phyloP scores from a whole-genome alignment of 1,140 invertebrate genomes.

The Formica selysi region DNA sequence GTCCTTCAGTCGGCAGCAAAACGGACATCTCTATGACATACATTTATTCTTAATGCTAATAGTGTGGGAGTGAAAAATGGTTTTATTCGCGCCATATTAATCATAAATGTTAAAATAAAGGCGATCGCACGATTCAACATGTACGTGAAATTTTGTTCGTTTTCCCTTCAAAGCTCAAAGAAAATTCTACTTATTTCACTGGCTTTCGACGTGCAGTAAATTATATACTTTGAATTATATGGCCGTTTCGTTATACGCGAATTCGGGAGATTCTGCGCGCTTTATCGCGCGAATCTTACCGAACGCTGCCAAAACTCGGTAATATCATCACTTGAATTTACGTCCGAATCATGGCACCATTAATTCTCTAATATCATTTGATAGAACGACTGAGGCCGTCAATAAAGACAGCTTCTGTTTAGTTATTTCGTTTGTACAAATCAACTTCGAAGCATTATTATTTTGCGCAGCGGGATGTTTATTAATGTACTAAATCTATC shows the following conservation, averaged over 20 bases:
- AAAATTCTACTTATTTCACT: conserved; percentile 32
- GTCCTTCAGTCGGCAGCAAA: conserved; percentile 49
- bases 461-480: background rate
- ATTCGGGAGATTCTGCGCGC: conserved; percentile 18
- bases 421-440: background rate
- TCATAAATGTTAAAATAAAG: background rate
- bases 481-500: background rate
- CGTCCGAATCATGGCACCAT: conserved; percentile 38
- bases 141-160: background rate
- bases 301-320: conserved; percentile 47
- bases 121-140: background rate
- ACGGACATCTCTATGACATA: conserved; percentile 28
- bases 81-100: conserved; percentile 19
- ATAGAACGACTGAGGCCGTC: background rate
- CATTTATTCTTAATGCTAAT: conserved; percentile 36
- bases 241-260: conserved; percentile 22
- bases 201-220: conserved; percentile 23
- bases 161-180: conserved; percentile 4
- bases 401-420: conserved; percentile 20
- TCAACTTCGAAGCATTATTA: background rate
- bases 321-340: conserved; percentile 48
- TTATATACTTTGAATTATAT: conserved; percentile 8
- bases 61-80: conserved; percentile 6
- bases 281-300: conserved; percentile 26
- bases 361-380: conserved; percentile 37